These are phyloP conservation scores for Ips typographus DNA, from an alignment of 1,140 invertebrate genomes.

Conservation along the genomic window DNA sequence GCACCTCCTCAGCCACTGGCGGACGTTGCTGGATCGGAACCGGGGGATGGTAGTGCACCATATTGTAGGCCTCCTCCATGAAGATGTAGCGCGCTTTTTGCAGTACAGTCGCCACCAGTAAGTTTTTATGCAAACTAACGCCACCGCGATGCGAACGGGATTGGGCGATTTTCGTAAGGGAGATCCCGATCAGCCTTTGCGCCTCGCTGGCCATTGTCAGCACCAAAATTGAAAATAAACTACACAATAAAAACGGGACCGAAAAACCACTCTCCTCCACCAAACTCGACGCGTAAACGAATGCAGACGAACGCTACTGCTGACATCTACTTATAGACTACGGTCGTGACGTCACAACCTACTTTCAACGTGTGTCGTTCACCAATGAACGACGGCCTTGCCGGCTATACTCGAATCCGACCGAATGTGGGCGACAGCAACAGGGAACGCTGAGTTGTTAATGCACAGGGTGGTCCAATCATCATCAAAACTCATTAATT, in stretches of 20 bases:
- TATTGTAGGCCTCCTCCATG: constrained; percentile 64
- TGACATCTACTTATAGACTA: constrained; percentile 49
- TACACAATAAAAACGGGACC: no score
- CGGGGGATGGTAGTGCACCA: constrained; percentile 52
- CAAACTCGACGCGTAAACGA: constrained; percentile 8
- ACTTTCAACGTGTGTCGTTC: constrained; percentile 52
- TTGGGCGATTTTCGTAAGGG: constrained; percentile 67
- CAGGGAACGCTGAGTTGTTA: constrained; percentile 39
- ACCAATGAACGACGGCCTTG: constrained; percentile 52
- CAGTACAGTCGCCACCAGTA: constrained; percentile 67
- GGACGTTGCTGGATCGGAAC: constrained; percentile 37
- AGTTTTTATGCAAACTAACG: constrained; percentile 66
- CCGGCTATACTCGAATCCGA: constrained; percentile 41
- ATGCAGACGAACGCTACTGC: constrained; percentile 39
- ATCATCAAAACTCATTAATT: no score
- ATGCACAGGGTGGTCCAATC: background rate
- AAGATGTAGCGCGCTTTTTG: constrained; percentile 67
- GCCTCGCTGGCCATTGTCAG: constrained; percentile 60
- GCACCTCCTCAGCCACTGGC: constrained; percentile 38
- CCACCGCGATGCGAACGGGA: constrained; percentile 62
- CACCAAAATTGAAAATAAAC: no score
- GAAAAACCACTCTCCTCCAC: background rate
- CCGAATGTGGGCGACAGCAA: constrained; percentile 42
- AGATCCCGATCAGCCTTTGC: constrained; percentile 65
- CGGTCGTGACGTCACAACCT: constrained; percentile 52